Conservation (phyloP, 2,888 invertebrate genomes). For the Heliconius erato region DNA sequence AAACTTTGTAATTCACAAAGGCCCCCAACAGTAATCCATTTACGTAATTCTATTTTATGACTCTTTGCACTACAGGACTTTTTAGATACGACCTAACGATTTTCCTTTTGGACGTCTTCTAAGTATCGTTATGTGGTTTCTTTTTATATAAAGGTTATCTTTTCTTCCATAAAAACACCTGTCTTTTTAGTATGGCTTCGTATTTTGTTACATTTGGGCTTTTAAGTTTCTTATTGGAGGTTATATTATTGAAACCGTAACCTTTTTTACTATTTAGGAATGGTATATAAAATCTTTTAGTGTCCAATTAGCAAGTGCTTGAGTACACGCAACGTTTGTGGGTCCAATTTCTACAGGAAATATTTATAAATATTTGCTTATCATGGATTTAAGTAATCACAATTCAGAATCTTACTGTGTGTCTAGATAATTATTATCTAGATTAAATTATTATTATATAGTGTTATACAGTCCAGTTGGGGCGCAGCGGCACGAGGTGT, state of each 20-base stretch:
- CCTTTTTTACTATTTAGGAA: no score
- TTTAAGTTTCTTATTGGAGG: no score
- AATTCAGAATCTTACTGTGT: no score
- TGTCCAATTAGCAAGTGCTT: no score
- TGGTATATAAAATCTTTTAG: no score
- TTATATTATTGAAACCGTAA: no score
- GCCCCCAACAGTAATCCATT: constrained; percentile 1
- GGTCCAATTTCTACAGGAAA: no score
- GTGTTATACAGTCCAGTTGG: background rate
- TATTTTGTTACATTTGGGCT: background rate
- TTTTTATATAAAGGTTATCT: background rate
- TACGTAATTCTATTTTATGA: constrained; percentile 17
- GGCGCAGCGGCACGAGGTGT: no score
- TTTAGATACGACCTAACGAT: background rate
- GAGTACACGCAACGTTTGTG: no score
- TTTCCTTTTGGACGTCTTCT: background rate
- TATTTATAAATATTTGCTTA: no score
- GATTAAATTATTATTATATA: background rate
- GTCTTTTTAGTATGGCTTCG: background rate
- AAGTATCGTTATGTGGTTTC: constrained; percentile 16
- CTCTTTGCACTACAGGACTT: constrained; percentile 8
- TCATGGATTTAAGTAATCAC: no score
- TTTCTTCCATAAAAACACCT: constrained; percentile 4
- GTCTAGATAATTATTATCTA: no score
- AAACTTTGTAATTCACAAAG: constrained; percentile 10